Evolutionary conservation across 2,888 invertebrate species (phyloP).

Genomic region (Nomada ferruginata): DNA sequence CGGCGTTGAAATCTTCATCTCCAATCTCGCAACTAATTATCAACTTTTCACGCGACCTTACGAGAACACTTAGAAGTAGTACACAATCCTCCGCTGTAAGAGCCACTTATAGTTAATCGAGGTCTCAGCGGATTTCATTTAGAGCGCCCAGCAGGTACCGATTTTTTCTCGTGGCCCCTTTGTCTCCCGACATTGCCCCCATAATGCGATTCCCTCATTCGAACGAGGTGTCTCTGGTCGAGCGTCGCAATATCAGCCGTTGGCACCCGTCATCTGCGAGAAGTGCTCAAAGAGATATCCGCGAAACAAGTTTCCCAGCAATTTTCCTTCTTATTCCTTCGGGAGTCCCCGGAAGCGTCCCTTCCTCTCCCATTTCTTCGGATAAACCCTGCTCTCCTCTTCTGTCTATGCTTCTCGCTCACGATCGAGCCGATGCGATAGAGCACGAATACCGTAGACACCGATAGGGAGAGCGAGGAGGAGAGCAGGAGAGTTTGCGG

Average conservation of each 20-base stretch:
- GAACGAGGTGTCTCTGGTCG: conserved; percentile 62
- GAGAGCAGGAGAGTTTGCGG: conserved; percentile 49
- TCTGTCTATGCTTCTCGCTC: conserved; percentile 7
- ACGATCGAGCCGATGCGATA: conserved; percentile 32
- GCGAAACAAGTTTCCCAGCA: conserved; percentile 80
- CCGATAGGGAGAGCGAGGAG: conserved; percentile 22
- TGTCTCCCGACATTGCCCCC: conserved; percentile 1
- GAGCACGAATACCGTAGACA: conserved; percentile 3
- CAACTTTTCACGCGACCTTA: background rate
- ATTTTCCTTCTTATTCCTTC: conserved; percentile 76
- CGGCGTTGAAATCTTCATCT: background rate
- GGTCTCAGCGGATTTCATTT: conserved; percentile 39
- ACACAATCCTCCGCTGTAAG: background rate
- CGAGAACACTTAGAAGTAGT: background rate
- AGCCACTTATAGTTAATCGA: background rate
- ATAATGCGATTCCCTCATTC: conserved; percentile 46
- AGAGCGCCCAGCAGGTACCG: conserved; percentile 23
- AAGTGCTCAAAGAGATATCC: conserved; percentile 81
- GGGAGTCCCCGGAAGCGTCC: conserved; percentile 57
- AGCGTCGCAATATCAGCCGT: conserved; percentile 76
- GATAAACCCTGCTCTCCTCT: background rate
- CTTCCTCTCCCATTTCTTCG: conserved; percentile 33
- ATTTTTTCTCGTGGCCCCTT: conserved; percentile 52
- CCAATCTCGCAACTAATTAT: background rate
- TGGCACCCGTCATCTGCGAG: conserved; percentile 78